A percentile compares a stretch with the other conserved stretches of the same genome.
Conservation (phyloP, 2,888 invertebrate species). For the Nycteola revayana region DNA sequence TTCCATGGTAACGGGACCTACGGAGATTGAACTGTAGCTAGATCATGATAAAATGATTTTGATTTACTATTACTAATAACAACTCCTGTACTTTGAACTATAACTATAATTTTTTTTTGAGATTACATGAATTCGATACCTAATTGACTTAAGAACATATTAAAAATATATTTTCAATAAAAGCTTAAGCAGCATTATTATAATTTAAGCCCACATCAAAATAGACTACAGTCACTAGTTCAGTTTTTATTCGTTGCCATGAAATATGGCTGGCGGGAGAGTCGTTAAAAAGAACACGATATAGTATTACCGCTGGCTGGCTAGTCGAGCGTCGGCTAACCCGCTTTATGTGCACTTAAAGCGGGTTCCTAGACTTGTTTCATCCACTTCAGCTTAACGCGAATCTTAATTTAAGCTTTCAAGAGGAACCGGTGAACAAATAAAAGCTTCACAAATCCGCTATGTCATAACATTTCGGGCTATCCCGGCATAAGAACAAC, state of each 20-base stretch:
- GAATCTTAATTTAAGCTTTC: slow-evolving; percentile 68
- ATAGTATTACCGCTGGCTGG: slow-evolving; percentile 62
- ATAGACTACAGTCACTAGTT: slow-evolving; percentile 44
- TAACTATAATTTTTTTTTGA: too few species aligned
- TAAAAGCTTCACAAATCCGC: slow-evolving; percentile 41
- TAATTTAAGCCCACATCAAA: slow-evolving; percentile 34
- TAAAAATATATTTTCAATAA: too few species aligned
- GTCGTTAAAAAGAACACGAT: slow-evolving; percentile 73
- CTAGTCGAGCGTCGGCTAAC: slow-evolving; percentile 58
- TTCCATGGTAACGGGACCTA: too few species aligned
- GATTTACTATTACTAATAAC: too few species aligned
- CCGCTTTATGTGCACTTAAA: slow-evolving; percentile 75
- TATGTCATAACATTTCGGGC: too few species aligned
- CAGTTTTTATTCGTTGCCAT: slow-evolving; percentile 61
- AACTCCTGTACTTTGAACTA: too few species aligned
- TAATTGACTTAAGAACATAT: too few species aligned
- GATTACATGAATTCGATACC: too few species aligned
- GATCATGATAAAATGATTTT: too few species aligned
- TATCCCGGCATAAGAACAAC: too few species aligned
- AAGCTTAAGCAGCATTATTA: too few species aligned
- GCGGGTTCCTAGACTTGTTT: slow-evolving; percentile 65
- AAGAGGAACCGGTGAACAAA: slow-evolving; percentile 46
- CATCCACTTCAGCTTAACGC: slow-evolving; percentile 66
- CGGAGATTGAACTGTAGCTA: too few species aligned
- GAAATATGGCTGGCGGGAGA: slow-evolving; percentile 62